phyloP scores from a whole-genome alignment of 2,113 vertebrate genomes.

The Riparia riparia region DNA sequence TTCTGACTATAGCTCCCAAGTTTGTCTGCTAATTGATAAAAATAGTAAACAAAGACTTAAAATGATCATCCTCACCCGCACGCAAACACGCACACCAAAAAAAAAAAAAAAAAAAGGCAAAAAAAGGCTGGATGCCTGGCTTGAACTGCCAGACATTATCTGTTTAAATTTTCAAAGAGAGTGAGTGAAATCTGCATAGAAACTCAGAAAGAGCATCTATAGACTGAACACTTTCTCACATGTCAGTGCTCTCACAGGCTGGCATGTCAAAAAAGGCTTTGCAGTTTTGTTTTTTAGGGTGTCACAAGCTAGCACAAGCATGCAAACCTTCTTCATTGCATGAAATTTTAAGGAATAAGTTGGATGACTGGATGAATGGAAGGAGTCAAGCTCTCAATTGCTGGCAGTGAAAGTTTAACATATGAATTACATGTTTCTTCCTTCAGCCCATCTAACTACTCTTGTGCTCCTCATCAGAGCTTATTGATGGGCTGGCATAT shows the following conservation, averaged over 20 bases:
- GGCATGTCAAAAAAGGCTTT: slow-evolving; percentile 57
- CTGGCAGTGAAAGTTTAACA: not conserved
- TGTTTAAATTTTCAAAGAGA: slow-evolving; percentile 17
- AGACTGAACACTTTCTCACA: slow-evolving; percentile 41
- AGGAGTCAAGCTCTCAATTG: not conserved
- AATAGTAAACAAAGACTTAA: not conserved
- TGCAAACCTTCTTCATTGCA: slow-evolving; percentile 17
- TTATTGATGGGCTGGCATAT: not conserved
- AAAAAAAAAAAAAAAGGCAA: not conserved
- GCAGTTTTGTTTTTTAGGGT: slow-evolving; percentile 42
- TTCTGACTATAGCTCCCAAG: not conserved
- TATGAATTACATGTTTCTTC: not conserved
- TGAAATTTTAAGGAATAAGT: slow-evolving; percentile 12
- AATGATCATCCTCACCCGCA: not conserved
- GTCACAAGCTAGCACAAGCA: slow-evolving; percentile 29
- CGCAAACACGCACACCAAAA: not conserved
- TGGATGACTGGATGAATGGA: not conserved
- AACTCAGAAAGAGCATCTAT: slow-evolving; percentile 47
- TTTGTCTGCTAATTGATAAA: slow-evolving; percentile 12
- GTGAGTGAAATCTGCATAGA: slow-evolving; percentile 2
- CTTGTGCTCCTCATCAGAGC: not conserved
- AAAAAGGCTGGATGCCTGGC: not conserved
- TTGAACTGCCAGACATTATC: slow-evolving; percentile 45
- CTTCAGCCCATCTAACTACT: not conserved
- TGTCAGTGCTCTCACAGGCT: slow-evolving; percentile 54